Evolutionary conservation across 2,797 vertebrate species (phyloP), one percentile per base, ranked within the genome.

Genomic region (Amniataba percoides): DNA sequence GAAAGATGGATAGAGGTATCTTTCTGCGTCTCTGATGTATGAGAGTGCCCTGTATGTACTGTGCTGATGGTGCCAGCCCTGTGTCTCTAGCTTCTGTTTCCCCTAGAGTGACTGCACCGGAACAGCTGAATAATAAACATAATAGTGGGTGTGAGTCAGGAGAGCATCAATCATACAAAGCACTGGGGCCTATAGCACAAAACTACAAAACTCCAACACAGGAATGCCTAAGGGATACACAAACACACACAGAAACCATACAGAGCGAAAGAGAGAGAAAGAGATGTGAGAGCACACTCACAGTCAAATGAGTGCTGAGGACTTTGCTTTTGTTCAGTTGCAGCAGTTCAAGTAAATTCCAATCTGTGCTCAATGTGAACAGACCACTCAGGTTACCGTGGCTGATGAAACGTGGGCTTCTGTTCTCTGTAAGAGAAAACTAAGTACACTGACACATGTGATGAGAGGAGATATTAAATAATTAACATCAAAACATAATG

Each of bases 91-190:
- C 52, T 60, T 71, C 31, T 55, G 21, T 57, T 76, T 60, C 46
- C 65, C 56, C 52, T 18, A 4, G 51, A 73, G 61, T 59, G 61
- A 74, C 31, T 66, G 62, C 16, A 63, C 49, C 39, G 46, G 57
- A 81, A 61, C 51, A 64, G 27, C 55, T 59, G 36, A 82, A 88
- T 73, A 58, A 61, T 48, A 66, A 68, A 83, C 74, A 72, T 34
- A 62, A 56, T n/a, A n/a, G 63, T 56, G 43, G 66, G 39, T 77
- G 66, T 27, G 63, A 70, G 73, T 72, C 36, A 61, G 65, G 52
- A 66, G 48, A 75, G 36, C 34, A 66, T 52, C 51, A 66, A 36
- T 61, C 71, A 71, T 48, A 62, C 53, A 58, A 53, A 34, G 21
- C 34, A 43, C 14, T 46, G 39, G 69, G 72, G 66, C 60, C 68